phyloP scores from a whole-genome alignment of 2,113 vertebrate species.

The Myotis brandtii region DNA sequence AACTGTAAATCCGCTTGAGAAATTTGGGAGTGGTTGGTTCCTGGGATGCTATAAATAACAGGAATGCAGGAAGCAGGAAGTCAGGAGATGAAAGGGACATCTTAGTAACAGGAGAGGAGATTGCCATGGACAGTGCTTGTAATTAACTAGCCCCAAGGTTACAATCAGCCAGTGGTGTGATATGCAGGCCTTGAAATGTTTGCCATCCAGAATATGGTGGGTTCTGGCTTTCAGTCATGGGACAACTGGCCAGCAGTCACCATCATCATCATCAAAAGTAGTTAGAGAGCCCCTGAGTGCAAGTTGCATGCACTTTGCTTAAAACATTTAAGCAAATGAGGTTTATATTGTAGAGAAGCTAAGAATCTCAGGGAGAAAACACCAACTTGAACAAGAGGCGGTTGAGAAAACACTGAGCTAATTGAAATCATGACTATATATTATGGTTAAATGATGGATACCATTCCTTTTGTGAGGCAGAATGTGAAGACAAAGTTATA shows the following conservation, averaged over 20 bases:
- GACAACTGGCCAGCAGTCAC: neutral
- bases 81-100: slow-evolving; percentile 73
- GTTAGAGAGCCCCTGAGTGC: neutral
- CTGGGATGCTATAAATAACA: slow-evolving; percentile 78
- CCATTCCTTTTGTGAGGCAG: slow-evolving; percentile 22
- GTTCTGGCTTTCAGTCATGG: neutral
- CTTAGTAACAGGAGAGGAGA: slow-evolving; percentile 68
- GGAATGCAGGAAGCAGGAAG: slow-evolving; percentile 78
- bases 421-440: slow-evolving; percentile 64
- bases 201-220: neutral
- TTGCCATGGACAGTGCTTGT: slow-evolving; percentile 36
- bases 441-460: slow-evolving; percentile 29
- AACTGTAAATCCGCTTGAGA: slow-evolving; percentile 78
- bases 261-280: neutral
- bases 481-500: slow-evolving; percentile 57
- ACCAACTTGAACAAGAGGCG: neutral
- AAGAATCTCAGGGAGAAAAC: slow-evolving; percentile 44
- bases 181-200: neutral
- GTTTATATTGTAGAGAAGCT: neutral
- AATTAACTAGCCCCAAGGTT: slow-evolving; percentile 64
- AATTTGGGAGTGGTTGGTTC: slow-evolving; percentile 77
- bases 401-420: slow-evolving; percentile 48
- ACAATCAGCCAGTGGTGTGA: neutral
- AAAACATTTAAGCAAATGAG: neutral
- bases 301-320: neutral